These are phyloP conservation scores for Achlya flavicornis DNA, from an alignment of 2,888 invertebrate genomes.

Conservation along the genomic window DNA sequence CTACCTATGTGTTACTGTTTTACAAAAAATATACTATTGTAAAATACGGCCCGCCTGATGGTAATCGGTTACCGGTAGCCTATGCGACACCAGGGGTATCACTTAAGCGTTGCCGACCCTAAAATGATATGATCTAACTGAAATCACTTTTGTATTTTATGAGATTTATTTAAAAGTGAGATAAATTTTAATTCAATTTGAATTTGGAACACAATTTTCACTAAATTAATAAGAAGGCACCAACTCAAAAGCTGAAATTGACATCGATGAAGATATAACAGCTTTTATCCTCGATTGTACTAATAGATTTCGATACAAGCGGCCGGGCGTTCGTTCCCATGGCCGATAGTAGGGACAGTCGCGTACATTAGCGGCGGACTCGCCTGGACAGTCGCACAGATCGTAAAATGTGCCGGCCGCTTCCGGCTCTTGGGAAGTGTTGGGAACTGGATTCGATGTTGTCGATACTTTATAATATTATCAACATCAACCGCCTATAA, in stretches of 20 bases:
- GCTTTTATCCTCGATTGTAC: conserved; percentile 20
- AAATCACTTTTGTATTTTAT: no score
- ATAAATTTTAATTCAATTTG: neutral
- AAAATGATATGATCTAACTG: neutral
- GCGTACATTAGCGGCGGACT: conserved; percentile 44
- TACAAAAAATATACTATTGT: neutral
- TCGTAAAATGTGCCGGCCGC: conserved; percentile 48
- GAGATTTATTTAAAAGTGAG: no score
- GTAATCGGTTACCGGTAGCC: no score
- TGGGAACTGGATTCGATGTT: conserved; percentile 15
- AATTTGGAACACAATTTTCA: neutral
- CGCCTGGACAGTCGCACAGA: conserved; percentile 47
- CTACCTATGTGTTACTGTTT: no score
- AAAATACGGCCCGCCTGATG: no score
- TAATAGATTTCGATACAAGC: conserved; percentile 17
- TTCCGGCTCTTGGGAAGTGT: conserved; percentile 36
- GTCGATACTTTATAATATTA: conserved; percentile 23
- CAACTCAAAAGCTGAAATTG: neutral
- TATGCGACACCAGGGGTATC: no score
- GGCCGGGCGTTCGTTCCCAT: conserved; percentile 15
- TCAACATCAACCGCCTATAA: no score
- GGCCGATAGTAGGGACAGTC: conserved; percentile 30
- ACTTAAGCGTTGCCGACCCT: no score
- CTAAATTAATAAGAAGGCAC: neutral
- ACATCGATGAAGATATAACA: neutral